These are phyloP conservation scores for Tillus elongatus DNA, from an alignment of 2,888 invertebrate species.

Conservation along the genomic window DNA sequence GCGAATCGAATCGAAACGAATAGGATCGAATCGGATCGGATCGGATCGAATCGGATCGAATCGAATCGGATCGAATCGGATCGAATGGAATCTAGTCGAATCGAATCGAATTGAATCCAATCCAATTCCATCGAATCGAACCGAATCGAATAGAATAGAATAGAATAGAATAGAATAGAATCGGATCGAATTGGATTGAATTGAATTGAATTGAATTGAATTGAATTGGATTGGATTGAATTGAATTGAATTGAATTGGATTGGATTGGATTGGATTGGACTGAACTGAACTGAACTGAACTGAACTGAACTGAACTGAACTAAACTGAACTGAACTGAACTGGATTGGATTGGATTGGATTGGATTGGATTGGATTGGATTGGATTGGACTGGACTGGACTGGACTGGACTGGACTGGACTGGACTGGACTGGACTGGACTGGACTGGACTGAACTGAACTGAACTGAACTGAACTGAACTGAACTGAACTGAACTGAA, in stretches of 20 bases:
- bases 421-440: no score
- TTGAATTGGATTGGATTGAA: constrained; percentile 8
- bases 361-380: no score
- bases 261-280: constrained; percentile 7
- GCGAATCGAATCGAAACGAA: constrained; percentile 2
- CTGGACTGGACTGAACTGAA: no score
- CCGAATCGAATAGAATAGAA: constrained; percentile 12
- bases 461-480: no score
- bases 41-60: constrained; percentile 3
- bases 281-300: constrained; percentile 4
- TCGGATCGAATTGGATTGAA: constrained; percentile 10
- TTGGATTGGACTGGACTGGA: no score
- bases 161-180: constrained; percentile 13
- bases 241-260: constrained; percentile 8
- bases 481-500: no score
- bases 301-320: no score
- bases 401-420: no score
- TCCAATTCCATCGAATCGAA: constrained; percentile 8
- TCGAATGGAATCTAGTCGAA: constrained; percentile 5
- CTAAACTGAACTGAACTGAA: no score
- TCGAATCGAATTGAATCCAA: constrained; percentile 6
- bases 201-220: constrained; percentile 11
- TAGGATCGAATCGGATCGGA: constrained; percentile 7
- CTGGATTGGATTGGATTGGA: no score
- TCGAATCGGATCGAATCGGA: constrained; percentile 4